phyloP scores from a whole-genome alignment of 2,113 vertebrate genomes.

The Acinonyx jubatus region DNA sequence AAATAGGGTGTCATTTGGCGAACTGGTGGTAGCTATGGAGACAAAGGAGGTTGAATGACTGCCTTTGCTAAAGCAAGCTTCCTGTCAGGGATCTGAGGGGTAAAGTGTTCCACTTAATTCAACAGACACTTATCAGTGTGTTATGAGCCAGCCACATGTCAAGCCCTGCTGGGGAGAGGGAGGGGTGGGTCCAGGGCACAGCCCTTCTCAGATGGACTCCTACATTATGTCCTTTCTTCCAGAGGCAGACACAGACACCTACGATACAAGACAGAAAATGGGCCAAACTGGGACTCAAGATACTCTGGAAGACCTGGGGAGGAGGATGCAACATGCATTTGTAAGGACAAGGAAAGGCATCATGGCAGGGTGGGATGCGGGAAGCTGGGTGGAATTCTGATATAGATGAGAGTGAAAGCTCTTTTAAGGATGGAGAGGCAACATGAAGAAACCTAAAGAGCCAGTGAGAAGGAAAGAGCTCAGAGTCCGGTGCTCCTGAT shows the following conservation, averaged over 20 bases:
- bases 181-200: not conserved
- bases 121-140: not conserved
- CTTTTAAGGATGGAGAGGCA: not conserved
- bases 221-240: not conserved
- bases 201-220: not conserved
- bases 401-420: not conserved
- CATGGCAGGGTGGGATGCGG: not conserved
- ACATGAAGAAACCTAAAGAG: not conserved
- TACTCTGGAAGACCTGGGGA: not conserved
- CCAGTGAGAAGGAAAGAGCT: not conserved
- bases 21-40: slow-evolving; percentile 11
- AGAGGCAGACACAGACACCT: not conserved
- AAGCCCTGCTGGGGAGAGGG: not conserved
- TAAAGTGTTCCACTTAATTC: not conserved
- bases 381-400: not conserved
- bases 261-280: not conserved
- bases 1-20: not conserved
- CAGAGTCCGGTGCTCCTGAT: not conserved
- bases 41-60: not conserved
- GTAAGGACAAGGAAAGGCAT: not conserved
- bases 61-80: not conserved
- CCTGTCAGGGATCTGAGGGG: not conserved
- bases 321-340: not conserved
- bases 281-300: not conserved
- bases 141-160: not conserved